These are phyloP conservation scores for Macquaria australasica DNA, from an alignment of 2,113 vertebrate species.

Conservation along the genomic window DNA sequence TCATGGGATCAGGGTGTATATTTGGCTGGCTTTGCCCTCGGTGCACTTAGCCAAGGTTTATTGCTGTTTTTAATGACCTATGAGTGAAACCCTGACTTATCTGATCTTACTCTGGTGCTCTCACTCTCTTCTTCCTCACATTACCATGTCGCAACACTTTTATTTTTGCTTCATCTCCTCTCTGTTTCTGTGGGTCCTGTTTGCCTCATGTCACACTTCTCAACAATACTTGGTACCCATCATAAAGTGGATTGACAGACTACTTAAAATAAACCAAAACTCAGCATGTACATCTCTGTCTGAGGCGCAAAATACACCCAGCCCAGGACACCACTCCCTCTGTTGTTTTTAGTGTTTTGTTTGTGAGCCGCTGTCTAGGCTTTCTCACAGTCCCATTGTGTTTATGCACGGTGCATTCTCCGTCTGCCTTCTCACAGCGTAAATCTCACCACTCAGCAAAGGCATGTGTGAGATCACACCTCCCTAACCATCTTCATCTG, in stretches of 20 bases:
- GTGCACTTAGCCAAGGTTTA: constrained; percentile 36
- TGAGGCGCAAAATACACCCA: not conserved
- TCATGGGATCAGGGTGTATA: constrained; percentile 32
- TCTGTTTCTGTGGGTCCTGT: not conserved
- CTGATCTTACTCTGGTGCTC: constrained; percentile 30
- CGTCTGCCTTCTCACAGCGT: constrained; percentile 9
- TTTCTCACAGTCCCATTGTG: constrained; percentile 39
- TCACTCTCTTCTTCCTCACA: constrained; percentile 11
- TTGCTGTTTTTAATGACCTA: constrained; percentile 46
- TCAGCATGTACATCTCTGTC: not conserved
- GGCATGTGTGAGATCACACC: constrained; percentile 33
- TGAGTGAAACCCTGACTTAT: constrained; percentile 38
- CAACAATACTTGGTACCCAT: not conserved
- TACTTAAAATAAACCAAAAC: constrained; percentile 26
- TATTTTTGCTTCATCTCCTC: constrained; percentile 17
- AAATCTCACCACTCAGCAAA: constrained; percentile 33
- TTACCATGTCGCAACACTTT: constrained; percentile 26
- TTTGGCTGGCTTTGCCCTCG: constrained; percentile 35
- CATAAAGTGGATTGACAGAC: not conserved
- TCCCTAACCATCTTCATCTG: constrained; percentile 32
- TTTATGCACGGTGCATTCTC: constrained; percentile 2
- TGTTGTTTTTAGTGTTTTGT: constrained; percentile 23
- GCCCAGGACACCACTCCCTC: constrained; percentile 6
- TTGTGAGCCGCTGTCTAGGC: not conserved
- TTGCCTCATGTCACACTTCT: constrained; percentile 9